These are phyloP conservation scores for Acleris holmiana DNA, from an alignment of 2,888 invertebrate genomes.

Conservation along the genomic window DNA sequence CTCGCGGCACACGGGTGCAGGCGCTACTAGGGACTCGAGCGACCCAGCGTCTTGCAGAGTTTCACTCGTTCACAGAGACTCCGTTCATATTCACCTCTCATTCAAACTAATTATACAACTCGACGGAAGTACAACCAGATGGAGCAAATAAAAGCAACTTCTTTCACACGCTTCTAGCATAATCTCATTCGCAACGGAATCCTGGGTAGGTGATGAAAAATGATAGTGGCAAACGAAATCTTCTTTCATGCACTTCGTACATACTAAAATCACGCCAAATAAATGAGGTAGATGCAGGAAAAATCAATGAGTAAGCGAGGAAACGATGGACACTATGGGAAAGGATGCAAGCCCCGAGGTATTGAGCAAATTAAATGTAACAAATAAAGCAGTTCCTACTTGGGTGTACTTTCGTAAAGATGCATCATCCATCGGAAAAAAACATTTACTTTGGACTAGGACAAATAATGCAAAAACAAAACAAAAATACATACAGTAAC, in stretches of 20 bases:
- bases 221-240: slow-evolving; percentile 27
- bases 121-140: slow-evolving; percentile 78
- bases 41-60: slow-evolving; percentile 72
- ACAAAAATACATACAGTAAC: background rate
- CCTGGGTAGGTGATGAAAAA: slow-evolving; percentile 29
- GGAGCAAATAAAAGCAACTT: slow-evolving; percentile 48
- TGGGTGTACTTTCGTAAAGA: slow-evolving; percentile 73
- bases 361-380: slow-evolving; percentile 62
- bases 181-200: slow-evolving; percentile 10
- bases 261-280: slow-evolving; percentile 55
- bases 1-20: too few species aligned
- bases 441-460: slow-evolving; percentile 20
- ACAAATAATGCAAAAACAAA: background rate
- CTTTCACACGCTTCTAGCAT: slow-evolving; percentile 11
- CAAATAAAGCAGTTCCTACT: slow-evolving; percentile 59
- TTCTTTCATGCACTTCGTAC: slow-evolving; percentile 53
- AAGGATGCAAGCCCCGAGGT: slow-evolving; percentile 71
- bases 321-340: slow-evolving; percentile 50
- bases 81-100: slow-evolving; percentile 50
- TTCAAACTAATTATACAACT: slow-evolving; percentile 62
- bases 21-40: too few species aligned
- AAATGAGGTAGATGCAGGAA: slow-evolving; percentile 63
- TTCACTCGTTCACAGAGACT: slow-evolving; percentile 74
- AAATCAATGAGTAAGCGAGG: slow-evolving; percentile 50
- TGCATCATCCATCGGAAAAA: slow-evolving; percentile 38